Evolutionary conservation across 2,113 vertebrate genomes (phyloP).

Genomic region (Ahaetulla prasina): DNA sequence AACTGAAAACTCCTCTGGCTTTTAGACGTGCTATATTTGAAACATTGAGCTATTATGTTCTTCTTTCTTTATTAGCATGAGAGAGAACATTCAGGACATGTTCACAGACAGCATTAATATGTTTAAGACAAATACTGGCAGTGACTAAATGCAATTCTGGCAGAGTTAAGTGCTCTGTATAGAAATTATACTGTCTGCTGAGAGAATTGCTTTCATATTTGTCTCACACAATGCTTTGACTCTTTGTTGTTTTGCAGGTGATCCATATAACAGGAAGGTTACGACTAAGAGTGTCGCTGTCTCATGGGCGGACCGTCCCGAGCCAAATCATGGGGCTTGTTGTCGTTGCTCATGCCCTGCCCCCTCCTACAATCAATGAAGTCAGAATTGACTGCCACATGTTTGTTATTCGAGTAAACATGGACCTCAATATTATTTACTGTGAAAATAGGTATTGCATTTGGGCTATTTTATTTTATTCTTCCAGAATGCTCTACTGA

Average conservation of each 20-base stretch:
- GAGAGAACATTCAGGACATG: conserved; percentile 39
- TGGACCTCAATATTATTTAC: conserved; percentile 99
- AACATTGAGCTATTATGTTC: conserved; percentile 45
- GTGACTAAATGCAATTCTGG: conserved; percentile 44
- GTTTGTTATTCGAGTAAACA: conserved; percentile 98
- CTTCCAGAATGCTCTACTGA: not conserved
- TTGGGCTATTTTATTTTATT: conserved; percentile 47
- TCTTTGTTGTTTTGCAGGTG: conserved; percentile 78
- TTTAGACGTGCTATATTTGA: conserved; percentile 44
- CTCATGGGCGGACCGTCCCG: conserved; percentile 87
- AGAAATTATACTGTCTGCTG: conserved; percentile 37
- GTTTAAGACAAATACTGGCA: conserved; percentile 36
- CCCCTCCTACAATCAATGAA: conserved; percentile 98
- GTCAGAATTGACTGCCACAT: conserved; percentile 99
- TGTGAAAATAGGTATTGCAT: conserved; percentile 94
- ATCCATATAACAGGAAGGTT: conserved; percentile 95
- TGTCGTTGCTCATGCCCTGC: conserved; percentile 93
- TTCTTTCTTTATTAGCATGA: conserved; percentile 43
- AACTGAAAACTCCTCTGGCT: conserved; percentile 16
- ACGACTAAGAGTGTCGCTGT: conserved; percentile 89
- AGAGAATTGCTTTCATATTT: conserved; percentile 40
- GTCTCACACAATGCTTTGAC: conserved; percentile 50
- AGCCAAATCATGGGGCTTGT: conserved; percentile 98
- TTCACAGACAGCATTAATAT: conserved; percentile 50
- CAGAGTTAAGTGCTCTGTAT: conserved; percentile 26